These are phyloP conservation scores for Anneissia japonica DNA, from an alignment of 35 echinoderm and acorn worm genomes.

Conservation along the genomic window DNA sequence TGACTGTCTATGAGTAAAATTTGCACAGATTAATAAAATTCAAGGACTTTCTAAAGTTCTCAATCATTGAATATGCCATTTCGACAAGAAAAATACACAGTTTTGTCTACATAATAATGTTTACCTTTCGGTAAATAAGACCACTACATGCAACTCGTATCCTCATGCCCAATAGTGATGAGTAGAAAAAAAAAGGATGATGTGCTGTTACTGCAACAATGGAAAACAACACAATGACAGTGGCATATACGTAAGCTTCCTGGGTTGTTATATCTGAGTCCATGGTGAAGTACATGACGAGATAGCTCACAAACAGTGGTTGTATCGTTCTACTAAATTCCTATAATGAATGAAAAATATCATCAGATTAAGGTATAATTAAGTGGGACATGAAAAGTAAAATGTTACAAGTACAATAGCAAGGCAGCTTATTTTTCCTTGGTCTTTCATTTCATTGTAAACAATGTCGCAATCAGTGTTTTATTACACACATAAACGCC, in stretches of 20 bases:
- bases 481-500: no score
- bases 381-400: no score
- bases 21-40: no score
- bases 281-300: not conserved
- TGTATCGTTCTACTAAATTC: not conserved
- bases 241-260: not conserved
- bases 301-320: not conserved
- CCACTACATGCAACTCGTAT: not conserved
- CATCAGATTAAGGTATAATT: no score
- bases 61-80: no score
- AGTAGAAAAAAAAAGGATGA: not conserved
- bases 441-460: no score
- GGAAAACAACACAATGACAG: not conserved
- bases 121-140: slow-evolving; percentile 5
- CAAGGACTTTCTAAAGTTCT: no score
- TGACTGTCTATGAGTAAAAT: no score
- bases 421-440: not conserved
- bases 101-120: not conserved
- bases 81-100: no score
- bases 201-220: not conserved
- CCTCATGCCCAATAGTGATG: not conserved
- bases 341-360: not conserved
- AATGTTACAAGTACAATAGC: not conserved
- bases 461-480: no score
- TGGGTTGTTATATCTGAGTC: not conserved